Percentiles rank a stretch among this genome's conserved stretches.
Conservation (phyloP, 2,888 invertebrate genomes). For the Dioctria linearis region DNA sequence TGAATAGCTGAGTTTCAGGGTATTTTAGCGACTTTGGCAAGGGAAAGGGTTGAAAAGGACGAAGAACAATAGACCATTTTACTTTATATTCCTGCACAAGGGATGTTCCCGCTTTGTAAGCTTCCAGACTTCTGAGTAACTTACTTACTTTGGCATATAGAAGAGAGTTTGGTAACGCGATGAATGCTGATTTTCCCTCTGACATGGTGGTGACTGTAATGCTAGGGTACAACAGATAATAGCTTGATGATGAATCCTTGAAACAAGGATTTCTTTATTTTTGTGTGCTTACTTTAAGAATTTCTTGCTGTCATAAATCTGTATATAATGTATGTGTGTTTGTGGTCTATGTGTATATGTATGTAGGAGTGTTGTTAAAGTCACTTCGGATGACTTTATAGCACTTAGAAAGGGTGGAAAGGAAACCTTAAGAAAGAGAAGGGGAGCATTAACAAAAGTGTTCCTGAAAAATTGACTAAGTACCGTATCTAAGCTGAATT, state of each 20-base stretch:
- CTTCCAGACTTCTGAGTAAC: slow-evolving; percentile 10
- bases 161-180: slow-evolving; percentile 23
- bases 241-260: slow-evolving; percentile 56
- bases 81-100: slow-evolving; percentile 36
- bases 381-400: slow-evolving; percentile 16
- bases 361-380: too few species aligned
- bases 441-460: slow-evolving; percentile 14
- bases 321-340: too few species aligned
- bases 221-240: slow-evolving; percentile 55
- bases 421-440: too few species aligned
- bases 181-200: slow-evolving; percentile 38
- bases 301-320: neutral
- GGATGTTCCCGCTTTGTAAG: slow-evolving; percentile 27
- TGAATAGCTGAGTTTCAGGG: slow-evolving; percentile 33
- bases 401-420: neutral
- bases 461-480: slow-evolving; percentile 49
- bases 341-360: too few species aligned
- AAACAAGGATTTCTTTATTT: slow-evolving; percentile 57
- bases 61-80: slow-evolving; percentile 45
- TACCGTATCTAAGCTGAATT: slow-evolving; percentile 9
- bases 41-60: slow-evolving; percentile 36
- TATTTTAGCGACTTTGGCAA: slow-evolving; percentile 1
- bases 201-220: slow-evolving; percentile 49
- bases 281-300: slow-evolving; percentile 41
- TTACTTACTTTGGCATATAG: slow-evolving; percentile 14